Conservation (phyloP, 1,140 invertebrate species). For the Drosophila tristis region DNA sequence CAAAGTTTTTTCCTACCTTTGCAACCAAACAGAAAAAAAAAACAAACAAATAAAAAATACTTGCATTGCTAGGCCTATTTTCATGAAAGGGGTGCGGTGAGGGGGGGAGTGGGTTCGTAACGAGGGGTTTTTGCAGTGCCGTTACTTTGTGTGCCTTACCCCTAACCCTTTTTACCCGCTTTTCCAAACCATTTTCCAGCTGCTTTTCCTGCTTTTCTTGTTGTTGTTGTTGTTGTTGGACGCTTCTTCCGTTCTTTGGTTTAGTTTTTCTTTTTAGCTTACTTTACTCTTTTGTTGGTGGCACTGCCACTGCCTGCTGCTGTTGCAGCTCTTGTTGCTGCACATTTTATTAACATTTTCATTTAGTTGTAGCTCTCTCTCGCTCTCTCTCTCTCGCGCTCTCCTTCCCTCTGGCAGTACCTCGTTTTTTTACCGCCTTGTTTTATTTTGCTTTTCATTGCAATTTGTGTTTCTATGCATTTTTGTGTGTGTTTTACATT, state of each 20-base stretch:
- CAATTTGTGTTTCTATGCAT: conserved; percentile 82
- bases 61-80: conserved; percentile 56
- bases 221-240: conserved; percentile 35
- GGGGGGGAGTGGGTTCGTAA: conserved; percentile 11
- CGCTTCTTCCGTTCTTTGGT: conserved; percentile 78
- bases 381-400: conserved; percentile 11
- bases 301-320: conserved; percentile 12
- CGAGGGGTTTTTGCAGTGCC: conserved; percentile 44
- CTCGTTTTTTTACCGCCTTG: conserved; percentile 7
- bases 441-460: conserved; percentile 77
- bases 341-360: conserved; percentile 83
- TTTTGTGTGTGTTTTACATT: conserved; percentile 82
- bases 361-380: conserved; percentile 59
- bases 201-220: conserved; percentile 6
- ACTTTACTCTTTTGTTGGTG: conserved; percentile 60
- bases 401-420: conserved; percentile 4
- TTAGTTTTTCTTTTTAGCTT: conserved; percentile 79
- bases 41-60: background rate
- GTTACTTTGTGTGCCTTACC: conserved; percentile 33
- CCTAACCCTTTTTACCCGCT: background rate
- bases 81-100: conserved; percentile 35
- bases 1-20: conserved; percentile 39
- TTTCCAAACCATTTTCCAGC: background rate
- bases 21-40: conserved; percentile 1
- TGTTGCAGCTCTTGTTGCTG: conserved; percentile 55